phyloP scores from a whole-genome alignment of 2,888 invertebrate genomes.

The Panopea generosa region DNA sequence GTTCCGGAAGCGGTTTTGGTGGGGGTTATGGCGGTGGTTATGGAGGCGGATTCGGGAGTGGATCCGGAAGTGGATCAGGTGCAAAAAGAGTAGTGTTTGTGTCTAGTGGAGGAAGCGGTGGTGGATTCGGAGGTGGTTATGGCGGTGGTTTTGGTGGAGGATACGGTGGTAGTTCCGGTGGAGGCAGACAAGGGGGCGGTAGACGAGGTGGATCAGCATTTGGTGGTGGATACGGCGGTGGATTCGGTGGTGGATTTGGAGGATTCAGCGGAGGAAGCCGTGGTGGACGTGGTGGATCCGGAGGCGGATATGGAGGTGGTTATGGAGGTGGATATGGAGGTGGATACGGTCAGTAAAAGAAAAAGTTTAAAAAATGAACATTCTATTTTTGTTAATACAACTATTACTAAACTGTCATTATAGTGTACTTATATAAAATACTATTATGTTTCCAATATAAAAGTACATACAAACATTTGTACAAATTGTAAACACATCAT shows the following conservation, averaged over 20 bases:
- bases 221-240: conserved; percentile 28
- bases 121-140: conserved; percentile 9
- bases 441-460: no score
- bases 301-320: conserved; percentile 24
- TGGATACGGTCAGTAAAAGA: neutral
- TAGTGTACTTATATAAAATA: no score
- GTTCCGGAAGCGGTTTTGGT: conserved; percentile 20
- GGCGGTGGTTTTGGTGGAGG: conserved; percentile 20
- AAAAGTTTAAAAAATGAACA: no score
- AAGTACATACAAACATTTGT: no score
- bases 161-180: conserved; percentile 2
- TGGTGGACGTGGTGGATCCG: neutral
- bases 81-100: conserved; percentile 4
- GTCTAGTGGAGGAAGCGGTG: neutral
- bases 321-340: conserved; percentile 24
- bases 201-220: conserved; percentile 7
- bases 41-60: conserved; percentile 11
- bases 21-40: conserved; percentile 26
- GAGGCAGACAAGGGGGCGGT: no score
- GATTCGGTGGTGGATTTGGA: conserved; percentile 32
- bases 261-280: conserved; percentile 23
- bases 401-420: no score
- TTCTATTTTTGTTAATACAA: no score
- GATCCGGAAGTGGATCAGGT: conserved; percentile 4
- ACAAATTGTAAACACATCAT: no score